Evolutionary conservation across 2,888 invertebrate genomes (phyloP), one percentile per base, ranked within the genome.

Genomic region (Noctua fimbriata): DNA sequence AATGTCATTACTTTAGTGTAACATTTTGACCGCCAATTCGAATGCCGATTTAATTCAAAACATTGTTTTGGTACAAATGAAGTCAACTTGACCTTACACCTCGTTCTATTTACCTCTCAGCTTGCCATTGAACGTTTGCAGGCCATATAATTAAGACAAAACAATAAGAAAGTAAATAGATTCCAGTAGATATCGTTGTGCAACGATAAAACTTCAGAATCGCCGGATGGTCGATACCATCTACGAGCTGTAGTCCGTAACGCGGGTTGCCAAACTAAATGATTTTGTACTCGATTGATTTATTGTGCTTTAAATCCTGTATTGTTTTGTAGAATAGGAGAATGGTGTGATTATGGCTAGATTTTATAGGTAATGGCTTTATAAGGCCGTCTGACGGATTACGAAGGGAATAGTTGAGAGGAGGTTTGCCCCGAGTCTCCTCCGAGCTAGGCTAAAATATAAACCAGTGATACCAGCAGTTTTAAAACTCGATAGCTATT

Each of bases 101-200:
- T 89, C 63, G 87, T 86, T 83, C 86, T 88, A 88, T 86, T 87
- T 86, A 74, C 71, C 76, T 85, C 87, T 76, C 60, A 47, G 79
- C 83, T 75, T 91, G 91, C 92, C 95, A 95, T 95, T 95, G 94
- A 94, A 93, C 93, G 92, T 92, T 88, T 2, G 83, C 88, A 90
- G 89, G 87, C 91, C 91, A 92, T 92, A 92, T 94, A 95, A 96
- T 96, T 95, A 95, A 95, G 90, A 92, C 92, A 91, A 94, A 95
- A 96, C 96, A 96, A 96, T 96, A 95, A 95, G 96, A 96, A 96
- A 96, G 96, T 91, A 89, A 92, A 85, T 89, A 90, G 91, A 92
- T 93, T 87, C 79, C 85, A 78, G 88, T 69, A 90, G 93, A 93
- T 93, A 93, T 90, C 81, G 81, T 96, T 96, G 94, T 94, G 91